Evolutionary conservation across 2,888 invertebrate genomes (phyloP).

Genomic region (Pachydiplax longipennis): DNA sequence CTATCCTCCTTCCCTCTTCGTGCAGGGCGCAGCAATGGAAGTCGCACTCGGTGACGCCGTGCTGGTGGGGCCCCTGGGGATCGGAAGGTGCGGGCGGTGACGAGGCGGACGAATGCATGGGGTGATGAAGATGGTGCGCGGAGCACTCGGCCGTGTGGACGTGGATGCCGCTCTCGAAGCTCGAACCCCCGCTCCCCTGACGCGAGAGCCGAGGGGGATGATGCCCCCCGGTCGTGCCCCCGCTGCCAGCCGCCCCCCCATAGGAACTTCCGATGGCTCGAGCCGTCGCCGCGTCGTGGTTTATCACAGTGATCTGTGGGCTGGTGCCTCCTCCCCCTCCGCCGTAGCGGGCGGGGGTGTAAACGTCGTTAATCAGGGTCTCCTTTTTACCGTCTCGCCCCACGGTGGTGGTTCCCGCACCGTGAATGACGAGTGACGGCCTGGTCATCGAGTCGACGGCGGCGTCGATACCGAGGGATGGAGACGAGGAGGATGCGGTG

Average conservation of each 20-base stretch:
- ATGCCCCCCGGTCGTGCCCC: constrained; percentile 17
- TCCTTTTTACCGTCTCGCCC: constrained; percentile 62
- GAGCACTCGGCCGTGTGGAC: constrained; percentile 85
- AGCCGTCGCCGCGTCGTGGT: constrained; percentile 72
- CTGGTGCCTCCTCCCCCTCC: constrained; percentile 60
- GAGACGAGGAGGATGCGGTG: constrained; percentile 60
- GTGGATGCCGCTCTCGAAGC: constrained; percentile 75
- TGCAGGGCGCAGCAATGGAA: constrained; percentile 95
- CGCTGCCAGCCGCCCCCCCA: constrained; percentile 54
- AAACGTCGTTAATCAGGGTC: constrained; percentile 69
- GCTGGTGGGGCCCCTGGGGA: constrained; percentile 65
- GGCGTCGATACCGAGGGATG: constrained; percentile 66
- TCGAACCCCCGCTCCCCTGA: constrained; percentile 61
- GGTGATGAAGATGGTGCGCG: constrained; percentile 71
- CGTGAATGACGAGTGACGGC: constrained; percentile 54
- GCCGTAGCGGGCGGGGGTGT: constrained; percentile 54
- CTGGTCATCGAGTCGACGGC: constrained; percentile 60
- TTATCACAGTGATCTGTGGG: constrained; percentile 93
- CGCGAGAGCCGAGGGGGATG: constrained; percentile 61
- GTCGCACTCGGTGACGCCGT: constrained; percentile 80
- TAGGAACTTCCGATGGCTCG: constrained; percentile 61
- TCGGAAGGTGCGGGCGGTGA: constrained; percentile 52
- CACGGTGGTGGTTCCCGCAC: constrained; percentile 52
- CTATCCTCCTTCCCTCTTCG: constrained; percentile 88
- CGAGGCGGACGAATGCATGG: constrained; percentile 51